Percentiles rank a stretch among this genome's conserved stretches.
Evolutionary conservation across 2,888 invertebrate genomes (phyloP).

Genomic region (Parascotia fuliginaria): DNA sequence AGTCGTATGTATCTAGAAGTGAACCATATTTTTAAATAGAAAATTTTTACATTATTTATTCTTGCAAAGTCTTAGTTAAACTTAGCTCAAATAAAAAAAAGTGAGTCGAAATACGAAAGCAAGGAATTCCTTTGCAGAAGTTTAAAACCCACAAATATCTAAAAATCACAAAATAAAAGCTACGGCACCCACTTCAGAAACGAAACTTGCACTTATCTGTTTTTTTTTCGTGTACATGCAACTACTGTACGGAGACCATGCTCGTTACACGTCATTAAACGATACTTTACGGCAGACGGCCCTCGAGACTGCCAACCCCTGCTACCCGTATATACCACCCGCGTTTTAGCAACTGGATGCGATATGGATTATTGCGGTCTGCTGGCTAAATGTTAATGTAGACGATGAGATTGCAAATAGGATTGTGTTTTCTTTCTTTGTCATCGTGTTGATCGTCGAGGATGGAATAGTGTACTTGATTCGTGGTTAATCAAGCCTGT

Average conservation of each 20-base stretch:
- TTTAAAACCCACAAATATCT: neutral
- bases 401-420: conserved; percentile 18
- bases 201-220: conserved; percentile 35
- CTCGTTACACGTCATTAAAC: conserved; percentile 86
- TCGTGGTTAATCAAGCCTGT: neutral
- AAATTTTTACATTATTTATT: too few relatives aligned
- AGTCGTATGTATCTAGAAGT: too few relatives aligned
- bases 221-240: conserved; percentile 68
- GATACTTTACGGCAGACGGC: conserved; percentile 85
- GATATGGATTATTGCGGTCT: conserved; percentile 34
- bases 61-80: neutral
- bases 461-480: neutral
- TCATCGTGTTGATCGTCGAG: neutral
- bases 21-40: too few relatives aligned
- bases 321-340: conserved; percentile 53
- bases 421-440: conserved; percentile 5
- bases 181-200: conserved; percentile 28
- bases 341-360: conserved; percentile 56
- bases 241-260: conserved; percentile 68
- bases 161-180: conserved; percentile 9
- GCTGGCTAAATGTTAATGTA: conserved; percentile 12
- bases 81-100: neutral
- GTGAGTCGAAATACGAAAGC: neutral
- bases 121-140: neutral
- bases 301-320: conserved; percentile 79